Evolutionary conservation across 2,113 vertebrate genomes (phyloP), one percentile per base, ranked within the genome.

Genomic region (Dissostichus mawsoni): DNA sequence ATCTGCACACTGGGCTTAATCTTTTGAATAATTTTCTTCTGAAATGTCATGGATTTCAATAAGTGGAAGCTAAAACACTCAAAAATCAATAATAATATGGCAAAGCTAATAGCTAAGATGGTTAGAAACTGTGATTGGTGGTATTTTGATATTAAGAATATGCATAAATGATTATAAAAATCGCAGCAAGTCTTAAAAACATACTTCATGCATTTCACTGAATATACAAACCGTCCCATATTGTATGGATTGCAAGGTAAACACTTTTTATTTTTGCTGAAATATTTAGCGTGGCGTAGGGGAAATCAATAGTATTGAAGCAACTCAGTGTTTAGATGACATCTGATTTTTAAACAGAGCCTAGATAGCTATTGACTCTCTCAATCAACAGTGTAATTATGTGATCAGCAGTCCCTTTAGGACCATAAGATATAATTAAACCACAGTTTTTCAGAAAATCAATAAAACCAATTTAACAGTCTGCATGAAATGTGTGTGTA

Each of bases 41-140:
- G 77, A 84, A 91, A 92, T 93, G 82, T 88, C 82, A 88, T 80
- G 48, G 76, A 87, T 91, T 91, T 88, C 45, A 89, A 69, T 57
- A 67, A 85, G 72, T 83, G 70, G 68, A 78, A 82, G 69, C 74
- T 83, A 81, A 77, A 64, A 47, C 51, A 53, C 41, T 17, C 18
- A 20, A 1, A 79, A 88, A 92, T 93, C 92, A 85, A 93, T 93
- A 87, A 76, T 81, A 53, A 89, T 87, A 85, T 74, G 68, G 70
- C 18, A 69, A 83, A 69, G 36, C 73, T 82, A 80, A 80, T 63
- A 86, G 79, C 66, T 14, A 47, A 14, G 48, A 47, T 65, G 10
- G 5, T 44, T 45, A 3, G 17, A 50, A 50, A 52, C 47, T 33
- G 47, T 73, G 44, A 81, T 69, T 50, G 6, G 25, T 74, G 53